phyloP scores from a whole-genome alignment of 2,113 vertebrate genomes.

The Anarrhichthys ocellatus region DNA sequence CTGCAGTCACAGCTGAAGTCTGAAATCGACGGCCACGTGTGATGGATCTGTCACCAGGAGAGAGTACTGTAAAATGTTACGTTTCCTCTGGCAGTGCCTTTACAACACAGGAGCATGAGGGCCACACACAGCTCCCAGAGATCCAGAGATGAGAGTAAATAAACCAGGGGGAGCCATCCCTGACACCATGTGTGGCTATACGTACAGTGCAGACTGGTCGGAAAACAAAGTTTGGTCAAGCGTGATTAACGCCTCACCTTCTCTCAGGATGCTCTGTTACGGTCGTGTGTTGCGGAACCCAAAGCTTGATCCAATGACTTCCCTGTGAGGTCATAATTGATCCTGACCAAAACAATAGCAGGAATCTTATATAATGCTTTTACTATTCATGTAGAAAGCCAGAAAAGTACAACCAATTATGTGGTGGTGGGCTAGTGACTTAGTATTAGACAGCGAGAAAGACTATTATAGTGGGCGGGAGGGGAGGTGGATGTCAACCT shows the following conservation, averaged over 20 bases:
- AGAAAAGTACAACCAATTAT: not conserved
- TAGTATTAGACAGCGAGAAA: too few relatives aligned
- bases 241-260: conserved; percentile 64
- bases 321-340: conserved; percentile 10
- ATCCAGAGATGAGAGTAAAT: conserved; percentile 88
- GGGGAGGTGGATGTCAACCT: too few relatives aligned
- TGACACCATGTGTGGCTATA: conserved; percentile 77
- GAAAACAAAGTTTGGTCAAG: conserved; percentile 74
- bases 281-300: conserved; percentile 5
- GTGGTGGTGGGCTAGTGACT: not conserved
- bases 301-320: conserved; percentile 17
- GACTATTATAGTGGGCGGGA: too few relatives aligned
- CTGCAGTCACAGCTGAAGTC: conserved; percentile 9
- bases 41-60: conserved; percentile 74
- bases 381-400: not conserved
- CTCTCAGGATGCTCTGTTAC: conserved; percentile 35
- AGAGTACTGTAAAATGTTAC: conserved; percentile 81
- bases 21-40: conserved; percentile 46
- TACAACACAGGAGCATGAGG: conserved; percentile 82
- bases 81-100: conserved; percentile 85
- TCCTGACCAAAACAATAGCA: not conserved
- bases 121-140: conserved; percentile 87
- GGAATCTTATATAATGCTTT: not conserved
- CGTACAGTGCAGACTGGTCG: conserved; percentile 65
- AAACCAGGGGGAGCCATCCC: conserved; percentile 84